Conservation (phyloP, 2,797 vertebrate genomes). For the Pelobates cultripes region DNA sequence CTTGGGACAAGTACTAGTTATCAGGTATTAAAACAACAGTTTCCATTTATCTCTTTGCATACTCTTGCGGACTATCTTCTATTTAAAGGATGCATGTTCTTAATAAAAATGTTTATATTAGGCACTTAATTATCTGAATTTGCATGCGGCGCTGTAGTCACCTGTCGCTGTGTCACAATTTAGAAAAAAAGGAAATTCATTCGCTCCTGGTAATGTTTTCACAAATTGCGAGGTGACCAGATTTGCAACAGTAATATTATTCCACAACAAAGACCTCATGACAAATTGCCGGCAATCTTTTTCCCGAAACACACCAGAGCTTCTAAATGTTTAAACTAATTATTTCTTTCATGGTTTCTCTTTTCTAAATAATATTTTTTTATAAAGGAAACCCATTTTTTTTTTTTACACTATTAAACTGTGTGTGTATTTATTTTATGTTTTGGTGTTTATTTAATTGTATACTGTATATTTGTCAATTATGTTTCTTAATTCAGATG, state of each 20-base stretch:
- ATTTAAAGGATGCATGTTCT: slow-evolving; percentile 27
- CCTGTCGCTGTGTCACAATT: slow-evolving; percentile 20
- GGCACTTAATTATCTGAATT: slow-evolving; percentile 39
- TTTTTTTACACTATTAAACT: neutral
- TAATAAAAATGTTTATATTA: slow-evolving; percentile 47
- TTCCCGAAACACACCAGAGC: neutral
- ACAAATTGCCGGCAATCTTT: neutral
- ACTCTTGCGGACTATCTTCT: slow-evolving; percentile 2
- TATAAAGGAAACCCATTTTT: neutral
- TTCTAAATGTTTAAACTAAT: neutral
- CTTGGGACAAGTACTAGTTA: slow-evolving; percentile 28
- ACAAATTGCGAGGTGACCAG: slow-evolving; percentile 1
- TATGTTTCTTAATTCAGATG: neutral
- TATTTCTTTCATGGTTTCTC: neutral
- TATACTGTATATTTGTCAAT: neutral
- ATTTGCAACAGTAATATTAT: slow-evolving; percentile 16
- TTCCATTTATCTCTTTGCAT: slow-evolving; percentile 36
- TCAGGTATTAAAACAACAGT: slow-evolving; percentile 50
- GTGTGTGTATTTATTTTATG: neutral
- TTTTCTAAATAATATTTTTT: neutral
- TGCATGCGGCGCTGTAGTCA: slow-evolving; percentile 7
- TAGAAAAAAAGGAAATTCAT: slow-evolving; percentile 7
- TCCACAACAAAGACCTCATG: neutral
- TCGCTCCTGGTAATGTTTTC: slow-evolving; percentile 3
- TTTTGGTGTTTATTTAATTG: neutral